Conservation (phyloP, 37 sponge, comb jelly and placozoan species). For the Chondrilla cf. caribensis region DNA sequence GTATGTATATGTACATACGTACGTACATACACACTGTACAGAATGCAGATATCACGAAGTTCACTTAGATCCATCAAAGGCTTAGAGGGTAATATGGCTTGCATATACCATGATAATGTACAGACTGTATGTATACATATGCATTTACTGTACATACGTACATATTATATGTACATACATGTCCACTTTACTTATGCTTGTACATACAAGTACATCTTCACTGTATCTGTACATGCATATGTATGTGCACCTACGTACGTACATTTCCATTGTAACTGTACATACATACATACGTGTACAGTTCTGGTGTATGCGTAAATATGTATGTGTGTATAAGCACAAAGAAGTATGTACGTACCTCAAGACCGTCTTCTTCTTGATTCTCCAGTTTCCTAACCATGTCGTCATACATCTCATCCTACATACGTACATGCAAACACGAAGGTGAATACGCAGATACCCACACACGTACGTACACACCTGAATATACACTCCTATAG, state of each 20-base stretch:
- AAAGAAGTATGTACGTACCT: conserved; percentile 28
- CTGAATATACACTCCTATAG: too few relatives aligned
- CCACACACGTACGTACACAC: too few relatives aligned
- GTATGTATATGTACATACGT: background rate
- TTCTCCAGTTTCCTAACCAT: conserved; percentile 22
- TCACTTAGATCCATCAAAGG: too few relatives aligned
- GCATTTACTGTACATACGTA: too few relatives aligned
- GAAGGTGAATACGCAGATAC: too few relatives aligned
- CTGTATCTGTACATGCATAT: background rate
- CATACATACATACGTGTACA: background rate
- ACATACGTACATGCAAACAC: too few relatives aligned
- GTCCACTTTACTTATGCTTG: background rate
- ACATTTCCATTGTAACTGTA: too few relatives aligned
- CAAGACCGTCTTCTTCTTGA: conserved; percentile 48
- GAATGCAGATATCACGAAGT: background rate
- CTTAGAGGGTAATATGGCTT: too few relatives aligned
- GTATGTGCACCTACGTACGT: too few relatives aligned
- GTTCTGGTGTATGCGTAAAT: background rate
- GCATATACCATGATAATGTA: too few relatives aligned
- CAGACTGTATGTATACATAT: too few relatives aligned
- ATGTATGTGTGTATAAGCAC: background rate
- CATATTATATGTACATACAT: background rate
- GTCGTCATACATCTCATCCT: conserved; percentile 17
- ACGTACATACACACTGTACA: background rate
- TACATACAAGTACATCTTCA: background rate